These are phyloP conservation scores for Drosophila neutralis DNA, from an alignment of 2,888 invertebrate species.

Conservation along the genomic window DNA sequence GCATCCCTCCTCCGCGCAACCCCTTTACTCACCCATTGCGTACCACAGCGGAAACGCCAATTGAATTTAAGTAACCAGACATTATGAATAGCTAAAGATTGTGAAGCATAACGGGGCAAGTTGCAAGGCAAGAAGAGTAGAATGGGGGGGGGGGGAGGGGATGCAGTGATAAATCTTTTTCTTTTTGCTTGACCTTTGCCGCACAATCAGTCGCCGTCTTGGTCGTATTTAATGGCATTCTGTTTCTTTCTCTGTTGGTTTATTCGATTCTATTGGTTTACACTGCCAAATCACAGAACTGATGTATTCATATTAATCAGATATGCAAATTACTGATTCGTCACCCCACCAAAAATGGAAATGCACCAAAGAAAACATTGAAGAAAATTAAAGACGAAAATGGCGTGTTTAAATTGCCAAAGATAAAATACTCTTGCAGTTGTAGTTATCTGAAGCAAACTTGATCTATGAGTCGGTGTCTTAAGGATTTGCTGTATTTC, in stretches of 20 bases:
- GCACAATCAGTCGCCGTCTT: slow-evolving; percentile 50
- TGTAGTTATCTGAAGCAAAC: not conserved
- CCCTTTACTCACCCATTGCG: not conserved
- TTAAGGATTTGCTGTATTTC: not conserved
- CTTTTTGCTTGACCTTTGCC: slow-evolving; percentile 62
- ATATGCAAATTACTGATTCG: slow-evolving; percentile 71
- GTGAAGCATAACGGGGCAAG: slow-evolving; percentile 1
- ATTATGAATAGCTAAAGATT: slow-evolving; percentile 46
- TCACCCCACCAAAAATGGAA: slow-evolving; percentile 37
- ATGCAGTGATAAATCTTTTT: slow-evolving; percentile 28
- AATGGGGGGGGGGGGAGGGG: not conserved
- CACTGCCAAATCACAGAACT: slow-evolving; percentile 65
- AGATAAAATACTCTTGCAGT: slow-evolving; percentile 5
- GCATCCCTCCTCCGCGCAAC: not conserved
- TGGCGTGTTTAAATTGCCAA: not conserved
- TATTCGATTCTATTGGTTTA: slow-evolving; percentile 54
- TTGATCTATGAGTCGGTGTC: not conserved
- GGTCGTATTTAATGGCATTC: slow-evolving; percentile 48
- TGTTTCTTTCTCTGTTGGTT: slow-evolving; percentile 43
- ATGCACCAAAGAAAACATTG: slow-evolving; percentile 22
- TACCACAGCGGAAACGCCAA: slow-evolving; percentile 75
- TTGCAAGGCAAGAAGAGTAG: not conserved
- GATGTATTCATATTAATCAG: slow-evolving; percentile 80
- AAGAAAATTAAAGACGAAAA: not conserved
- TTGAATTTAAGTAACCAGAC: slow-evolving; percentile 76